phyloP scores from a whole-genome alignment of 37 sponge, comb jelly and placozoan species.

The Petrosia ficiformis region DNA sequence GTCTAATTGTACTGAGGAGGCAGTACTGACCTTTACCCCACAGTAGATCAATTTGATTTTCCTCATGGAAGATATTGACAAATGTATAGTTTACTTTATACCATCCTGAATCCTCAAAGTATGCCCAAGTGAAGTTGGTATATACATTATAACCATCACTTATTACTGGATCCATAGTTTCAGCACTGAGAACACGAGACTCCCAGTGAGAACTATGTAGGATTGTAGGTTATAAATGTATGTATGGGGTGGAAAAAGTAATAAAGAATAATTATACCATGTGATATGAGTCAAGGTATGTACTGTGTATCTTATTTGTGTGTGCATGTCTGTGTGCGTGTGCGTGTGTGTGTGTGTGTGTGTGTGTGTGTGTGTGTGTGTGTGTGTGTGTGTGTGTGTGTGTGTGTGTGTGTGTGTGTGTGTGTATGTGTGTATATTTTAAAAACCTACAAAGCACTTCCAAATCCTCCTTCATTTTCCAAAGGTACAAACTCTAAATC shows the following conservation, averaged over 20 bases:
- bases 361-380: too few relatives aligned
- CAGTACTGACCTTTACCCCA: slow-evolving; percentile 50
- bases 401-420: too few relatives aligned
- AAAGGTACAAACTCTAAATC: neutral
- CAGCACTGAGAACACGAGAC: slow-evolving; percentile 12
- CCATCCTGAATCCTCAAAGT: slow-evolving; percentile 58
- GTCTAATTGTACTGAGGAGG: too few relatives aligned
- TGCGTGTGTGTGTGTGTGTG: too few relatives aligned
- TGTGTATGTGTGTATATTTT: too few relatives aligned
- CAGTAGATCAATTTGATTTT: slow-evolving; percentile 9
- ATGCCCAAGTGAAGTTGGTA: slow-evolving; percentile 32
- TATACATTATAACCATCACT: slow-evolving; percentile 23
- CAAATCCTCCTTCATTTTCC: slow-evolving; percentile 26
- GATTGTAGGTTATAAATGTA: too few relatives aligned
- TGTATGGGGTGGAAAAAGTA: too few relatives aligned
- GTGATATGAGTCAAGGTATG: neutral
- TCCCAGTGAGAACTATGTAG: slow-evolving; percentile 46
- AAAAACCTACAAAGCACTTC: too few relatives aligned
- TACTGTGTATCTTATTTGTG: neutral
- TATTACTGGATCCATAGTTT: slow-evolving; percentile 16
- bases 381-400: too few relatives aligned
- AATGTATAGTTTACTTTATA: slow-evolving; percentile 45
- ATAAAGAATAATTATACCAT: neutral
- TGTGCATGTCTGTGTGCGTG: neutral
- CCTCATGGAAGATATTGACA: neutral